Evolutionary conservation across 2,888 invertebrate species (phyloP).

Genomic region (Euproctis similis): DNA sequence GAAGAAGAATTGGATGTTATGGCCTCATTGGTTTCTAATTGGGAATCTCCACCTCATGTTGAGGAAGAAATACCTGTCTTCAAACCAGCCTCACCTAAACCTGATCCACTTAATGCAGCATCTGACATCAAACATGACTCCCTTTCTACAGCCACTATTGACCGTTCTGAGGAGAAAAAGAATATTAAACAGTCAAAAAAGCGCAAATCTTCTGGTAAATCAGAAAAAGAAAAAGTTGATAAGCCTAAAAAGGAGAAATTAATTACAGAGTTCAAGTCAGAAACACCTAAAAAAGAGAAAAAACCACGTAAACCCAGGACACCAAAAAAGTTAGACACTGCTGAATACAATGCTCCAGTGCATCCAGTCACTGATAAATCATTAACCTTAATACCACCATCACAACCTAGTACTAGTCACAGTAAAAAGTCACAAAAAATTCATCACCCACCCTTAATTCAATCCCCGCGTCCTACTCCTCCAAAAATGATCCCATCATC

Average conservation of each 20-base stretch:
- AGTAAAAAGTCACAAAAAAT: neutral
- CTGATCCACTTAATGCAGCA: slow-evolving; percentile 23
- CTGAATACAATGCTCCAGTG: slow-evolving; percentile 45
- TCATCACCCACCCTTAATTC: slow-evolving; percentile 1
- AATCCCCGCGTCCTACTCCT: slow-evolving; percentile 2
- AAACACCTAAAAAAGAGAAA: slow-evolving; percentile 6
- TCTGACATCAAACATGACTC: slow-evolving; percentile 20
- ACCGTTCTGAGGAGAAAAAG: neutral
- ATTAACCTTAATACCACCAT: slow-evolving; percentile 22
- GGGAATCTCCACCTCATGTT: slow-evolving; percentile 54
- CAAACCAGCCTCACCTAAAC: slow-evolving; percentile 7
- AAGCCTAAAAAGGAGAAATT: slow-evolving; percentile 38
- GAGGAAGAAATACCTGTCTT: slow-evolving; percentile 27
- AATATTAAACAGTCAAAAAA: slow-evolving; percentile 40
- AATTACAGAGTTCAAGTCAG: slow-evolving; percentile 31
- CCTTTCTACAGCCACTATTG: neutral
- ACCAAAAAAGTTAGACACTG: slow-evolving; percentile 11
- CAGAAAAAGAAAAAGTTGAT: slow-evolving; percentile 25
- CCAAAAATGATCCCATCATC: slow-evolving; percentile 6
- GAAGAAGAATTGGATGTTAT: slow-evolving; percentile 47
- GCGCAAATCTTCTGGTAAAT: slow-evolving; percentile 36
- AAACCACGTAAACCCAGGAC: slow-evolving; percentile 27
- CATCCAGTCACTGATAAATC: slow-evolving; percentile 34
- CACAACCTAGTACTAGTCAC: slow-evolving; percentile 4
- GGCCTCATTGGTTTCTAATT: slow-evolving; percentile 50